Evolutionary conservation across 2,888 invertebrate genomes (phyloP), one percentile per base, ranked within the genome.

Genomic region (Kryphioiulus occultus): DNA sequence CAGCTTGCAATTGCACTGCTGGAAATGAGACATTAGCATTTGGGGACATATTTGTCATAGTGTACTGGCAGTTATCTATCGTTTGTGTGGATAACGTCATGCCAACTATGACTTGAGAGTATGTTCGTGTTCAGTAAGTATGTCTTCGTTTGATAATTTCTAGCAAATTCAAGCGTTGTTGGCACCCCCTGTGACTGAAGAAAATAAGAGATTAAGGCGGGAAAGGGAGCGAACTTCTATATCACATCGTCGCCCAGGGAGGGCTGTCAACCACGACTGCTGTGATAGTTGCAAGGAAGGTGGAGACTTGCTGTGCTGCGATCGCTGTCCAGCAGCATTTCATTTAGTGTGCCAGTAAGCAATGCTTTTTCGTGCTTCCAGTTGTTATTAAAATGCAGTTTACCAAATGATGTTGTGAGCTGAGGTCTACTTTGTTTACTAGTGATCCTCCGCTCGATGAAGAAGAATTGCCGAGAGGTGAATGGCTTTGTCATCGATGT

Each of bases 221-320:
- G 90, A 95, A 93, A 88, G 94, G 94, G 90, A 86, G 17, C 35
- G 68, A 30, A 32, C n/a, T 30, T 85, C 39, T n/a, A 86, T 86
- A 32, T 68, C 86, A 90, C 88, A 90, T 88, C 88, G 92, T 47
- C 90, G 92, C 85, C 91, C 91, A 87, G 92, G 92, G 5, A 90
- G 92, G 85, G 90, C 92, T 19, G 91, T 92, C 35, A 98, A 98
- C 92, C 96, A 96, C 91, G 98, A 98, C 91, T 95, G 95, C 89
- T 99, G 99, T 91, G 98, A 98, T 93, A 96, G 97, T 87, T 99
- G 99, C 92, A 95, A 95, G 87, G 98, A 98, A 93, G 98, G 98
- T 47, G 98, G 99, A 2, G 97, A 98, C 92, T 93, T 99, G 59
- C 95, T 99, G 88, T 98, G 98, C 92, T 99, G 99, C 92, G 98